phyloP scores from a whole-genome alignment of 2,113 vertebrate genomes.

The Dendropsophus ebraccatus region DNA sequence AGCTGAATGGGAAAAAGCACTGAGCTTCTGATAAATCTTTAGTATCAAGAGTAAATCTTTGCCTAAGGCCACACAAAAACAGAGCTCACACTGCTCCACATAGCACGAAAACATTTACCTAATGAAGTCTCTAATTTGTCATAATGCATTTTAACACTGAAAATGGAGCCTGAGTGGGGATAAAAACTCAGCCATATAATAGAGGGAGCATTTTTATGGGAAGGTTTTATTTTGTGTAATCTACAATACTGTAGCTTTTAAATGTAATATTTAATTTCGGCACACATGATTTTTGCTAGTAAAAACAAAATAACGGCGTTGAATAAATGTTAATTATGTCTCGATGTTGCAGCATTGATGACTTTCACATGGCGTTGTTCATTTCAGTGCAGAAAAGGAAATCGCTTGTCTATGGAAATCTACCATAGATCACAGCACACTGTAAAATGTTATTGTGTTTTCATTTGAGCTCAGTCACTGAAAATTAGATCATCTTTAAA shows the following conservation, averaged over 20 bases:
- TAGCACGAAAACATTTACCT: constrained; percentile 29
- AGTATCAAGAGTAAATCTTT: background rate
- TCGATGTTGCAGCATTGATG: constrained; percentile 27
- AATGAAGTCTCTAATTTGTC: constrained; percentile 48
- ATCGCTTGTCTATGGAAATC: constrained; percentile 34
- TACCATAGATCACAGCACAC: constrained; percentile 34
- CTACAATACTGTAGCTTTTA: constrained; percentile 29
- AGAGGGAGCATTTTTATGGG: constrained; percentile 28
- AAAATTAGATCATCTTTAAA: constrained; percentile 58
- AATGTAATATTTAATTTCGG: constrained; percentile 51
- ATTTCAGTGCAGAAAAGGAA: constrained; percentile 14
- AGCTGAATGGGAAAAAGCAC: background rate
- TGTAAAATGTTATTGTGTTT: constrained; percentile 48
- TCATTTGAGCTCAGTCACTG: constrained; percentile 31
- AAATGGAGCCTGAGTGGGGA: background rate
- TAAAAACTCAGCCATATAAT: constrained; percentile 1
- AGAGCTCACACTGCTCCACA: constrained; percentile 17
- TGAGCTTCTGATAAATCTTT: constrained; percentile 19
- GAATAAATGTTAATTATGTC: constrained; percentile 55
- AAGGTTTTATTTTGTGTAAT: constrained; percentile 47
- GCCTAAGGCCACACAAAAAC: background rate
- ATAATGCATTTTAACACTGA: constrained; percentile 30
- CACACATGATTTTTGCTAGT: constrained; percentile 37
- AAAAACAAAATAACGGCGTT: constrained; percentile 50
- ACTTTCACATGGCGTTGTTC: constrained; percentile 48